Evolutionary conservation across 35 echinoderm and acorn worm species (phyloP), one percentile per base, ranked within the genome.

Genomic region (Chiridota heheva): DNA sequence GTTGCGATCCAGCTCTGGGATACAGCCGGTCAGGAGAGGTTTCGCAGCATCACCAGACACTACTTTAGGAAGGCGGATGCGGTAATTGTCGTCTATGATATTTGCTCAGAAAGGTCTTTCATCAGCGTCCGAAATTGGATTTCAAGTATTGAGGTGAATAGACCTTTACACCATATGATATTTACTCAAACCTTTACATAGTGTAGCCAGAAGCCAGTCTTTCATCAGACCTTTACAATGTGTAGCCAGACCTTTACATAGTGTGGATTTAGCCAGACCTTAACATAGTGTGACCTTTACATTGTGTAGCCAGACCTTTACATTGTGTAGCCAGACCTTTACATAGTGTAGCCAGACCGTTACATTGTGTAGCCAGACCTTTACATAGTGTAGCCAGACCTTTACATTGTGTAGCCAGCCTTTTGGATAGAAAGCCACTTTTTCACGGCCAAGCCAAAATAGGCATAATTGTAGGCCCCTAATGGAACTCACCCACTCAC

Each of bases 1-100:
- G 81, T 97, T 3, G 94, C 94, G 13, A 57, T 97, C 10, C 94
- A 97, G 61, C 85, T 97, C 1, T 97, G 94, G 94, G 94, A 97
- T 49, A 97, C 94, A 2, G 94, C 94, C 1, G 94, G 94, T 17
- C 88, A 91, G 89, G 89, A 91, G 47, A 36, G 94, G 38, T 97
- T 91, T 74, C 76, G 94, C 10, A 90, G 86, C 67, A 97, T 97
- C 84, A 97, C 94, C 16, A 82, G 89, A 26, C 92, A 96, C 38
- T 96, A 96, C 64, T 96, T 96, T 73, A 59, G 93, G 40, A 96
- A 96, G 37, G 82, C 93, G 16, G 94, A 97, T 44, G 94, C 88
- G 0, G 81, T 97, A 28, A 77, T 97, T 37, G 46, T 96, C 22
- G 64, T 96, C 48, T 96, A 91, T 48, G 93, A 96, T 72, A 48